Conservation (phyloP, 1,140 invertebrate genomes). For the Chrysomallon squamiferum region DNA sequence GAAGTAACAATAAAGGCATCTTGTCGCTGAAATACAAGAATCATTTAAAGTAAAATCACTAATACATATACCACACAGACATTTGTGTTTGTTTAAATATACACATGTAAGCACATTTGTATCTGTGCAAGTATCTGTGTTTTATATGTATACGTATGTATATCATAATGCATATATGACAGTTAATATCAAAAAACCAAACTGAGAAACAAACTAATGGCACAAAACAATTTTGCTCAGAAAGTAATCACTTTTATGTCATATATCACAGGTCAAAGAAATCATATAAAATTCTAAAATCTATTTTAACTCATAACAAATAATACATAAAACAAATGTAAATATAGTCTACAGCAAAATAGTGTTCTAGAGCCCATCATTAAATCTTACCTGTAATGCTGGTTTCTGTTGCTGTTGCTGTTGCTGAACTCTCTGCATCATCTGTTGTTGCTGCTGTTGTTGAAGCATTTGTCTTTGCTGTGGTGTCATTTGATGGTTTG, state of each 20-base stretch:
- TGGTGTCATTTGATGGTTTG: slow-evolving; percentile 12
- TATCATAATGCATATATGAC: too few relatives aligned
- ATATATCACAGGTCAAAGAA: too few relatives aligned
- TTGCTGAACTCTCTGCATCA: slow-evolving; percentile 17
- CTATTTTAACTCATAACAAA: too few relatives aligned
- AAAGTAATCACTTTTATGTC: too few relatives aligned
- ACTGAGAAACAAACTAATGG: too few relatives aligned
- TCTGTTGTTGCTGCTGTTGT: slow-evolving; percentile 25
- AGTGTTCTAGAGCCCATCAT: too few relatives aligned
- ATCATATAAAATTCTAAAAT: too few relatives aligned
- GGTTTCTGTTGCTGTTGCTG: slow-evolving; percentile 20
- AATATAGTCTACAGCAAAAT: too few relatives aligned
- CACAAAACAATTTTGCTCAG: too few relatives aligned
- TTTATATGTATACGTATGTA: neutral
- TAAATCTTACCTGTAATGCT: neutral
- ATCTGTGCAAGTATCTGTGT: neutral
- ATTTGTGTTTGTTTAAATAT: too few relatives aligned
- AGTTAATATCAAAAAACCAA: too few relatives aligned
- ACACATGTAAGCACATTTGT: neutral
- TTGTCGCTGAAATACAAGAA: slow-evolving; percentile 39
- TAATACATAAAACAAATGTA: too few relatives aligned
- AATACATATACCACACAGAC: neutral
- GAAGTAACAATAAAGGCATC: slow-evolving; percentile 58
- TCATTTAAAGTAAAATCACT: neutral
- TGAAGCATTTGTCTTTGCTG: slow-evolving; percentile 27